Base-by-base conservation (phyloP, 2,888 invertebrate species). In the Hirtodrosophila cameraria region DNA sequence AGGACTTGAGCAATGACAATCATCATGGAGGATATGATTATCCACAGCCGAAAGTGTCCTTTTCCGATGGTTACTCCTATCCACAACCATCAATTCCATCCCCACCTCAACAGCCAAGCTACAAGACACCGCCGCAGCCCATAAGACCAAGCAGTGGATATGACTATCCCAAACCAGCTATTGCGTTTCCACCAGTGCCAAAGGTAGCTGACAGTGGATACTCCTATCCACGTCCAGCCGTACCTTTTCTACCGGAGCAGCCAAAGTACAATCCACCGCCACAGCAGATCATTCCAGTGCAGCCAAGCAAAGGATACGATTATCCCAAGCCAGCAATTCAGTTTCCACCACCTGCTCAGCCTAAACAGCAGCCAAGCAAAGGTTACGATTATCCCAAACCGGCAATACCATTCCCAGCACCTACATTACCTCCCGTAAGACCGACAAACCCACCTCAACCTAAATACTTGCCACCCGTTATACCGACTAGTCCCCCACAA, bases 41-140 rank as follows among this genome's bases (percentile, higher is more conserved):
- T 53, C 77, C 87, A 2, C 63, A 70, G 13, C 85, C 84, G n/a
- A 65, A 69, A 41, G 69, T 79, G 30, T 60, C 80, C 6, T 83
- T 83, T 33, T 54, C 61, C 6, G 70, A 72, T 11, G 87, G 89
- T 5, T 88, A 89, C 31, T 64, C 77, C 1, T 88, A 88, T 50
- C 81, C 87, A 2, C 67, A 60, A 25, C 88, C 89, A 8, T 53
- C 64, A 8, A 58, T 78, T 3, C 74, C 88, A 3, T 85, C 88
- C 48, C 79, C 76, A n/a, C 78, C 23, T 2, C 7, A 23, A 6
- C 23, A 23, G 6, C 23, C 18, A 2, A 20, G 2, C 18, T 20
- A 20, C 18, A 20, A 20, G 18, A 20, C 18, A 20, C 18, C 18
- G 18, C 3, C 65, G 11, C 61, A 58, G 30, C 61, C 59, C 12